Evolutionary conservation across 1,140 invertebrate genomes (phyloP).

Genomic region (Brachionus koreanus): DNA sequence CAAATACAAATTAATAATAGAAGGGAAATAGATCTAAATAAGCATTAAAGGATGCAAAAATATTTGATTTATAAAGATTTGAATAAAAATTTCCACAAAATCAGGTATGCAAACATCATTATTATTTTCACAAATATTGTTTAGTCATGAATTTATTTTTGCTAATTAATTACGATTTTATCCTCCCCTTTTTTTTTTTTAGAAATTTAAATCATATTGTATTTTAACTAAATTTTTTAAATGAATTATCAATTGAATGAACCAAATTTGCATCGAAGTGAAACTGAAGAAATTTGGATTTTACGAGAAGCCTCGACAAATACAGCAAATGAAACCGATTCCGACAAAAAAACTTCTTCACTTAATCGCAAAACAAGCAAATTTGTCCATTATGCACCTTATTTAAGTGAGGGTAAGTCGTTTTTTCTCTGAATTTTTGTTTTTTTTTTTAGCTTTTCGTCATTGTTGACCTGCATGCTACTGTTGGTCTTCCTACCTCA

Average conservation of each 20-base stretch:
- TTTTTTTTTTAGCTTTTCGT: too few relatives aligned
- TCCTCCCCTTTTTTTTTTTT: not conserved
- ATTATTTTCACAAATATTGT: not conserved
- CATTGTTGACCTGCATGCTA: too few relatives aligned
- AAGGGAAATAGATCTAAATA: not conserved
- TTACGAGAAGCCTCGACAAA: not conserved
- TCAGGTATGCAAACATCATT: conserved; percentile 6
- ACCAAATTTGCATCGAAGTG: not conserved
- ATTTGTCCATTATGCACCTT: not conserved
- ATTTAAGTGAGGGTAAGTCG: not conserved
- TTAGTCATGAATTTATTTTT: not conserved
- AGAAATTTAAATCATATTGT: not conserved
- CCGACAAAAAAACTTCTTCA: not conserved
- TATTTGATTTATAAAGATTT: not conserved
- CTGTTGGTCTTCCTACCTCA: too few relatives aligned
- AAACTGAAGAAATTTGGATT: not conserved
- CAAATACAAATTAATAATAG: not conserved
- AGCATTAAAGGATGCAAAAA: not conserved
- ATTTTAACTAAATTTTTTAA: not conserved
- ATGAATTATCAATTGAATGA: not conserved
- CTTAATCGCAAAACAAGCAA: not conserved
- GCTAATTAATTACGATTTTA: not conserved
- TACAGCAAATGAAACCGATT: not conserved
- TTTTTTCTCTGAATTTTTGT: too few relatives aligned
- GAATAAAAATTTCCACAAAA: conserved; percentile 4